Conservation (phyloP, 2,888 invertebrate genomes). For the Leucophenga montana region DNA sequence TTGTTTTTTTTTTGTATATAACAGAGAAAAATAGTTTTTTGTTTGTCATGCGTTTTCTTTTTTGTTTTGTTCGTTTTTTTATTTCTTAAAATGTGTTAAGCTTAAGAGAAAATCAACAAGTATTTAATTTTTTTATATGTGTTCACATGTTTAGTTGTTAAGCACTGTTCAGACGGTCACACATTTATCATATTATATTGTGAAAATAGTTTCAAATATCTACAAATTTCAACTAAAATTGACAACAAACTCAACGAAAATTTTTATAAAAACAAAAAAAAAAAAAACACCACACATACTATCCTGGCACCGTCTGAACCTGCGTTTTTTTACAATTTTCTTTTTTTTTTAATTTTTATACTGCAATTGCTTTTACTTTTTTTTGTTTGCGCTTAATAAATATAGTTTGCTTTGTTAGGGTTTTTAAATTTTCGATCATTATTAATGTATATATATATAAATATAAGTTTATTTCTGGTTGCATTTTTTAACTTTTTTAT, state of each 20-base stretch:
- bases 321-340: not conserved
- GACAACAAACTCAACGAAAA: too few species aligned
- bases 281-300: too few species aligned
- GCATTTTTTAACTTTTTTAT: not conserved
- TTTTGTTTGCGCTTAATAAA: not conserved
- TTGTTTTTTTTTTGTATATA: slow-evolving; percentile 17
- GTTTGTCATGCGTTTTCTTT: not conserved
- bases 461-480: slow-evolving; percentile 1
- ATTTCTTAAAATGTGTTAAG: slow-evolving; percentile 19
- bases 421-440: not conserved
- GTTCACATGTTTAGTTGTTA: not conserved
- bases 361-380: not conserved
- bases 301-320: too few species aligned
- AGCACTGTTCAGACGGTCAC: too few species aligned
- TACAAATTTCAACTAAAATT: too few species aligned
- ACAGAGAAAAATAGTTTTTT: slow-evolving; percentile 21
- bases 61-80: not conserved
- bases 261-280: too few species aligned
- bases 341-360: slow-evolving; percentile 10
- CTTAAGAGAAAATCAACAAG: slow-evolving; percentile 27
- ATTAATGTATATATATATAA: slow-evolving; percentile 2
- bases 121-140: not conserved
- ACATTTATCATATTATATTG: too few species aligned
- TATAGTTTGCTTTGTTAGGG: slow-evolving; percentile 8
- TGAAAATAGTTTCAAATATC: too few species aligned